A percentile compares a stretch with the other conserved stretches of the same genome.
phyloP scores from a whole-genome alignment of 1,140 invertebrate genomes.

The Drosophila pectinifera region DNA sequence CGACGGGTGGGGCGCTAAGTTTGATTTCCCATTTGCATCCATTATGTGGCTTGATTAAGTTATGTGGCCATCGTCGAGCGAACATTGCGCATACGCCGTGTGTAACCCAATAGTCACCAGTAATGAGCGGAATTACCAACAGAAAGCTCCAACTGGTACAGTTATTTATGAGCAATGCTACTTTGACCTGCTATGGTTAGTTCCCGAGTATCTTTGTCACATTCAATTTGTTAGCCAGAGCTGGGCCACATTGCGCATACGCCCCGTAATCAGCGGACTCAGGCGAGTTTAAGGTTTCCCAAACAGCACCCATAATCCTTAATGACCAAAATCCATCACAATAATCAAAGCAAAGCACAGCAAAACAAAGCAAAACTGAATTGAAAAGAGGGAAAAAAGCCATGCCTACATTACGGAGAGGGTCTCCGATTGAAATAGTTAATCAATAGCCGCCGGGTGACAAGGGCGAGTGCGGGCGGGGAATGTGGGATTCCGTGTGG shows the following conservation, averaged over 20 bases:
- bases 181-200: neutral
- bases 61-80: slow-evolving; percentile 4
- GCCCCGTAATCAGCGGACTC: slow-evolving; percentile 17
- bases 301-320: slow-evolving; percentile 47
- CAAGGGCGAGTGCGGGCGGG: neutral
- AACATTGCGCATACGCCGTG: slow-evolving; percentile 12
- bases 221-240: neutral
- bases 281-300: slow-evolving; percentile 26
- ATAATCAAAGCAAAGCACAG: slow-evolving; percentile 63
- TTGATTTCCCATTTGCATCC: slow-evolving; percentile 65
- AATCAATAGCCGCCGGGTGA: slow-evolving; percentile 60
- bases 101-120: slow-evolving; percentile 1
- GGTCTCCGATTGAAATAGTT: slow-evolving; percentile 57
- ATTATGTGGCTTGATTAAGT: slow-evolving; percentile 56
- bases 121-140: slow-evolving; percentile 12
- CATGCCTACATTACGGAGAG: slow-evolving; percentile 38
- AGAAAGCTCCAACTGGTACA: neutral
- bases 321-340: slow-evolving; percentile 76
- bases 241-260: slow-evolving; percentile 32
- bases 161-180: neutral
- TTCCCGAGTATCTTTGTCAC: neutral
- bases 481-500: slow-evolving; percentile 1
- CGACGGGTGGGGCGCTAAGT: slow-evolving; percentile 41
- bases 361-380: slow-evolving; percentile 18
- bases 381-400: slow-evolving; percentile 25